These are phyloP conservation scores for Trachops cirrhosus DNA, from an alignment of 2,797 vertebrate genomes.

Conservation along the genomic window DNA sequence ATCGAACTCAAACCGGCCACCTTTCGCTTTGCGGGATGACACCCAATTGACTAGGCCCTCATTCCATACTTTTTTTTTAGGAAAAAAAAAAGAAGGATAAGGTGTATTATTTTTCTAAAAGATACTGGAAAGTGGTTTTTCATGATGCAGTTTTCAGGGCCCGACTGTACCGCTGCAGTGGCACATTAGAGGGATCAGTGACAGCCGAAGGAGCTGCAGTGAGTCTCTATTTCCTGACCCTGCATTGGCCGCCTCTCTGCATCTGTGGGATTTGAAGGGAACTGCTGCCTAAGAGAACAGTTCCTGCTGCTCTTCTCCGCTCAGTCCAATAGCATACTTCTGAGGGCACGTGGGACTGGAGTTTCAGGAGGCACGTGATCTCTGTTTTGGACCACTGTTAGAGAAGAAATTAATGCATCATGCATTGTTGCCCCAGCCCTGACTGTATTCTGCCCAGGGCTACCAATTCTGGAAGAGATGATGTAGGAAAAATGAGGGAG, in stretches of 20 bases:
- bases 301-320: constrained; percentile 49
- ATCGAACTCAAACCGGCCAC: neutral
- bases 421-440: neutral
- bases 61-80: neutral
- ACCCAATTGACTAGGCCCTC: neutral
- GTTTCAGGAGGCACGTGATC: constrained; percentile 55
- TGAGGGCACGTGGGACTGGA: neutral
- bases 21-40: neutral
- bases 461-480: neutral
- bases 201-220: constrained; percentile 47
- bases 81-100: neutral
- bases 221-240: constrained; percentile 54
- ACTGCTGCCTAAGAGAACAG: neutral
- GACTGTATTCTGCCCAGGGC: neutral
- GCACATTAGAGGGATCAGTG: neutral
- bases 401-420: constrained; percentile 29
- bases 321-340: constrained; percentile 38
- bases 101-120: neutral
- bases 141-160: neutral
- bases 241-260: constrained; percentile 58
- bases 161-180: neutral
- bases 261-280: constrained; percentile 67
- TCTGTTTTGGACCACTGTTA: neutral
- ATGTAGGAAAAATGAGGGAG: neutral
- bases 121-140: constrained; percentile 22